These are phyloP conservation scores for Castor canadensis DNA, from an alignment of 2,113 vertebrate genomes.

Conservation along the genomic window DNA sequence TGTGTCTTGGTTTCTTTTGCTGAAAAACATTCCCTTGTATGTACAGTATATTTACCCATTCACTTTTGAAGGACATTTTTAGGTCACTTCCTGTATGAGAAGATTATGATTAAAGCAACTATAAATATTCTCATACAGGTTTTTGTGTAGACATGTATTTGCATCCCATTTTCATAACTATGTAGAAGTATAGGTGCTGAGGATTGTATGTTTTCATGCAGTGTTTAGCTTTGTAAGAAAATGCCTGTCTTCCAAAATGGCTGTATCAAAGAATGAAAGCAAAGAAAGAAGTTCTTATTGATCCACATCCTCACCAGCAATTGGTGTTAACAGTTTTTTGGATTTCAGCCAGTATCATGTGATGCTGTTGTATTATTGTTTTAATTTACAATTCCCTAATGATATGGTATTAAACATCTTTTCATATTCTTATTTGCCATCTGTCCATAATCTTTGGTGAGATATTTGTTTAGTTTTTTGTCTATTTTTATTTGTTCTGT, in stretches of 20 bases:
- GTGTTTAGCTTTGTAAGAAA: background rate
- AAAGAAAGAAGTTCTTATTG: background rate
- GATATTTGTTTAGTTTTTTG: background rate
- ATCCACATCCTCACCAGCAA: background rate
- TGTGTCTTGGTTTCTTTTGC: background rate
- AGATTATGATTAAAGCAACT: background rate
- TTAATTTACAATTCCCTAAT: background rate
- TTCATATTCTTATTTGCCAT: background rate
- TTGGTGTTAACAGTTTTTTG: background rate
- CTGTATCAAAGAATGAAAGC: background rate
- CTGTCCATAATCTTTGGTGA: background rate
- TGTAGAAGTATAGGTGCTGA: background rate
- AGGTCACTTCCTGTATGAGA: background rate
- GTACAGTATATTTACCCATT: background rate
- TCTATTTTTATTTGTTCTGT: background rate
- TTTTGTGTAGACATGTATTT: background rate
- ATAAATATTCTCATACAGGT: background rate
- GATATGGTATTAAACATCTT: background rate
- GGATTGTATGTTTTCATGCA: background rate
- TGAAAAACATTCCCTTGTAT: background rate
- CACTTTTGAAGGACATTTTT: background rate
- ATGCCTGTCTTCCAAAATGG: background rate
- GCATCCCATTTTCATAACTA: background rate
- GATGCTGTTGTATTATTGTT: background rate
- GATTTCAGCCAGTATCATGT: background rate